Evolutionary conservation across 2,888 invertebrate genomes (phyloP).

Genomic region (Andrena fulva): DNA sequence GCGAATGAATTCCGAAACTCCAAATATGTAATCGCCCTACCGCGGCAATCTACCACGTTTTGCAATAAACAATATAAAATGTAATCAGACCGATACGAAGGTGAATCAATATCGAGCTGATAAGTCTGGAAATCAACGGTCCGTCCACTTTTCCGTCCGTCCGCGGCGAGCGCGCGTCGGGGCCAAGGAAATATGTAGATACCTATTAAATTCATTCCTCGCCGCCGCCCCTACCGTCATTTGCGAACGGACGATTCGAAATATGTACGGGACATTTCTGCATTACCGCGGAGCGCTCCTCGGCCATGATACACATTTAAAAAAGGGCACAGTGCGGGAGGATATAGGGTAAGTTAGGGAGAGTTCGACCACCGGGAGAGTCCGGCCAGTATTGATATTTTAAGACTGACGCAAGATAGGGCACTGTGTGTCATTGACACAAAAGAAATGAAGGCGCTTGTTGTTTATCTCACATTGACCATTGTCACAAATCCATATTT

Average conservation of each 20-base stretch:
- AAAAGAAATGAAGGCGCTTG: too few species aligned
- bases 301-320: neutral
- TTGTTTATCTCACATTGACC: too few species aligned
- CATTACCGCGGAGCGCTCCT: neutral
- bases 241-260: neutral
- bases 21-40: constrained; percentile 9
- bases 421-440: too few species aligned
- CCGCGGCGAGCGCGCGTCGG: neutral
- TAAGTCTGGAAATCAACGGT: constrained; percentile 7
- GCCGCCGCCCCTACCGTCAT: too few species aligned
- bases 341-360: too few species aligned
- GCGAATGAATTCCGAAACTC: neutral
- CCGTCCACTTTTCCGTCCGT: neutral
- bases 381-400: too few species aligned
- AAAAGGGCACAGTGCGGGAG: neutral
- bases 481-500: too few species aligned
- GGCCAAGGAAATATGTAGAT: constrained; percentile 9
- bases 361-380: too few species aligned
- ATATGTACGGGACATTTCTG: neutral
- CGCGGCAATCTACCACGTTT: neutral
- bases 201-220: neutral
- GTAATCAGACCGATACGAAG: constrained; percentile 33
- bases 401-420: too few species aligned
- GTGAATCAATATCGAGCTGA: constrained; percentile 29
- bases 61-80: constrained; percentile 40